A percentile compares a stretch with the other conserved stretches of the same genome.
phyloP scores from a whole-genome alignment of 2,113 vertebrate species.

The Ammodramus savannarum region DNA sequence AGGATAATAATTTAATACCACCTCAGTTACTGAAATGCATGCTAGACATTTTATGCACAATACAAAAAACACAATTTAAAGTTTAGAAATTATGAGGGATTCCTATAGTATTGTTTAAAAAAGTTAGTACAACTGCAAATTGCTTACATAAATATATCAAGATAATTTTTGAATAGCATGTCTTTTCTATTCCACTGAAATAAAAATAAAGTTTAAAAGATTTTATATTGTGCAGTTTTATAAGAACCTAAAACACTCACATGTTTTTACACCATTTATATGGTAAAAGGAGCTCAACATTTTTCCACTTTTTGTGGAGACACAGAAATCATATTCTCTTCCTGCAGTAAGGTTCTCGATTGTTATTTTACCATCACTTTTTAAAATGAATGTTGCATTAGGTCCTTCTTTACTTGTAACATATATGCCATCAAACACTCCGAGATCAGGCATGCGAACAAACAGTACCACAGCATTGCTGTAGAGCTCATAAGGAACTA shows the following conservation, averaged over 20 bases:
- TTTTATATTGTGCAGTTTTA: background rate
- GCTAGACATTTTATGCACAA: background rate
- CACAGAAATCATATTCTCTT: conserved; percentile 74
- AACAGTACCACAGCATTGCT: conserved; percentile 57
- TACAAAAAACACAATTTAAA: background rate
- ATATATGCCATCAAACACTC: conserved; percentile 71
- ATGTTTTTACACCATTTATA: conserved; percentile 75
- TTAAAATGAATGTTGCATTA: conserved; percentile 50
- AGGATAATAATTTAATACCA: background rate
- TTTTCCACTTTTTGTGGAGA: conserved; percentile 74
- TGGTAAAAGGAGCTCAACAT: conserved; percentile 72
- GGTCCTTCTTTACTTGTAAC: conserved; percentile 41
- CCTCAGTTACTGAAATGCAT: background rate
- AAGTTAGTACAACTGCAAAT: background rate
- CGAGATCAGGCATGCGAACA: conserved; percentile 47
- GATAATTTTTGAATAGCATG: background rate
- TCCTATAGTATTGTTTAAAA: background rate
- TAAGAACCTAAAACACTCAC: conserved; percentile 68
- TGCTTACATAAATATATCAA: background rate
- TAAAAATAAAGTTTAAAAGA: background rate
- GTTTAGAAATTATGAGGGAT: background rate
- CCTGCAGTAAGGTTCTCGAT: conserved; percentile 76
- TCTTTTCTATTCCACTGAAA: background rate
- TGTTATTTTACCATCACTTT: conserved; percentile 55
- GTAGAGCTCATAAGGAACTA: conserved; percentile 38